Conservation (phyloP, 1,140 invertebrate species). For the Trachelipus rathkii region DNA sequence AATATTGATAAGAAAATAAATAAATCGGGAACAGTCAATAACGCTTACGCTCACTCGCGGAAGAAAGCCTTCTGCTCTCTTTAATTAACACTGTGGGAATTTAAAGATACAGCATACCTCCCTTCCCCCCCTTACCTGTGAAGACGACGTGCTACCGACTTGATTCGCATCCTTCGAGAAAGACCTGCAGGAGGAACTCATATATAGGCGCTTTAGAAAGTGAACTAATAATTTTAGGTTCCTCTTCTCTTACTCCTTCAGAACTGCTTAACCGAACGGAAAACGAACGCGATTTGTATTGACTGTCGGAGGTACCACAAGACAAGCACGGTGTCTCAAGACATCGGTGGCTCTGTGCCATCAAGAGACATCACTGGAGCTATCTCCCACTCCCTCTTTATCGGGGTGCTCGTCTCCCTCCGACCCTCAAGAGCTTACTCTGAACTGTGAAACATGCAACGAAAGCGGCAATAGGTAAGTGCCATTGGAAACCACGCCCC, state of each 20-base stretch:
- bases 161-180: neutral
- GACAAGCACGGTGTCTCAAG: conserved; percentile 5
- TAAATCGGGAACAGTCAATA: no score
- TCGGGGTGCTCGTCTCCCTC: neutral
- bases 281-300: neutral
- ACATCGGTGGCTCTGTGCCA: neutral
- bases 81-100: no score
- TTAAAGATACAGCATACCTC: neutral
- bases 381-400: neutral
- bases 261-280: neutral
- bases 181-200: neutral
- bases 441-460: neutral
- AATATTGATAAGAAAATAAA: no score
- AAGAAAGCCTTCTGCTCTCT: no score
- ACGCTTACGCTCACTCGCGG: no score
- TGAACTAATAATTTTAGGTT: neutral
- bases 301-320: conserved; percentile 2
- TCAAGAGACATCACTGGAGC: conserved; percentile 5
- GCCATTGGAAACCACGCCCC: neutral
- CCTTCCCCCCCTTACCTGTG: neutral
- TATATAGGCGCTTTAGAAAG: neutral
- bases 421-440: neutral
- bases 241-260: neutral
- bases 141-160: neutral
- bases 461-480: neutral